Percentiles rank a stretch among this genome's conserved stretches.
Conservation (phyloP, 92 coral and sea anemone genomes). For the Phenganax subtilis region DNA sequence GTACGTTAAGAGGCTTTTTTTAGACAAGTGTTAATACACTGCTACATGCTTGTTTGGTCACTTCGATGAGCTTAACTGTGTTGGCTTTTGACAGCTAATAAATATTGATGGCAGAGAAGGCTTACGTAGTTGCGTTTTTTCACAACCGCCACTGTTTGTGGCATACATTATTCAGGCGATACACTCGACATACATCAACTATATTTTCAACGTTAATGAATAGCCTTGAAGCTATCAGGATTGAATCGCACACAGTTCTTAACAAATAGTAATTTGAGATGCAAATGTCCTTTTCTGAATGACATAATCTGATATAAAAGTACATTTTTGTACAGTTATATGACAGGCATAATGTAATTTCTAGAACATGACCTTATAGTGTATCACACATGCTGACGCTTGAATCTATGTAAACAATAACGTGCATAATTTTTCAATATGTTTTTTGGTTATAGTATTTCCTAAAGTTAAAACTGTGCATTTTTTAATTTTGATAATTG, state of each 20-base stretch:
- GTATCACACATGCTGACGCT: no score
- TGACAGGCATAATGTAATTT: not conserved
- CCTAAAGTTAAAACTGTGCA: not conserved
- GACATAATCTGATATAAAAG: not conserved
- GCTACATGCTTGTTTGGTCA: not conserved
- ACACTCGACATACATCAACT: not conserved
- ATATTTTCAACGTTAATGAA: no score
- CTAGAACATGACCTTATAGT: not conserved
- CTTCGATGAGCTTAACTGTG: not conserved
- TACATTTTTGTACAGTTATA: constrained; percentile 1
- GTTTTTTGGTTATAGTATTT: no score
- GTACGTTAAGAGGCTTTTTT: not conserved
- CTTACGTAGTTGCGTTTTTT: not conserved
- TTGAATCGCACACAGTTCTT: not conserved
- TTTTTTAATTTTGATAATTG: not conserved
- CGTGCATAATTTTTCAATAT: no score
- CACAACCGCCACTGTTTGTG: not conserved
- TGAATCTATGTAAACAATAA: no score
- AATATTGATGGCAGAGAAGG: no score
- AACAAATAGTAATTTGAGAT: not conserved
- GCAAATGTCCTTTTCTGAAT: not conserved
- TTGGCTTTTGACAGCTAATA: no score
- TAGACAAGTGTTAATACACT: constrained; percentile 2
- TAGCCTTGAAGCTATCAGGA: no score
- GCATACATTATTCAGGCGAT: not conserved